Conservation (phyloP, 2,113 vertebrate genomes). For the Varanus salvator region DNA sequence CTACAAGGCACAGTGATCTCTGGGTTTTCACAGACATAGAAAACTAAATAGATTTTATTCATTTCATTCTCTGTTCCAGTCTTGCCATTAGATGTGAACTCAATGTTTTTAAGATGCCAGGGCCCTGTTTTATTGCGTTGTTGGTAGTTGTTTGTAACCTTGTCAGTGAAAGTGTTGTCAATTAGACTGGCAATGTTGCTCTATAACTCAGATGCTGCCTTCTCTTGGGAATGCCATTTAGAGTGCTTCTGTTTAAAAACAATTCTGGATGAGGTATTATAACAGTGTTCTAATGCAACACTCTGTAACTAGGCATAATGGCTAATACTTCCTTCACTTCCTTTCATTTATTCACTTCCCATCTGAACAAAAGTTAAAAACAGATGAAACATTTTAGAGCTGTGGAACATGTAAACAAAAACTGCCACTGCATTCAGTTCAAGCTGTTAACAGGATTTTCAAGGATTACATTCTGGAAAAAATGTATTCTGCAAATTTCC, state of each 20-base stretch:
- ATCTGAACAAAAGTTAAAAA: neutral
- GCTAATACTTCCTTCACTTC: neutral
- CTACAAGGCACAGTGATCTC: neutral
- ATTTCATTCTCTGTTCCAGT: conserved; percentile 8
- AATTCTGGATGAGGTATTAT: neutral
- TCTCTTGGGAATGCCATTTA: conserved; percentile 28
- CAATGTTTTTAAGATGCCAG: neutral
- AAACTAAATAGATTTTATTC: neutral
- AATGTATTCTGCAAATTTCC: neutral
- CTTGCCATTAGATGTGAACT: conserved; percentile 1
- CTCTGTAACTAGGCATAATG: neutral
- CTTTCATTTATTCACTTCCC: no score
- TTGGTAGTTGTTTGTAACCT: conserved; percentile 7
- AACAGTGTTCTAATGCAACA: neutral
- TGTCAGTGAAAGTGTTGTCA: neutral
- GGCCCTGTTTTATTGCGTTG: neutral
- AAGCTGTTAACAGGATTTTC: neutral
- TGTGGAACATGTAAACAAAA: neutral
- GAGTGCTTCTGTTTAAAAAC: neutral
- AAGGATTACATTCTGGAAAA: neutral
- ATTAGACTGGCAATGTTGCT: neutral
- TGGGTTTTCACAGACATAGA: conserved; percentile 5
- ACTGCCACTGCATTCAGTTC: no score
- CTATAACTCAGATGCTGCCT: conserved; percentile 1
- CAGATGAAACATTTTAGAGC: conserved; percentile 8